Evolutionary conservation across 92 coral and sea anemone genomes (phyloP).

Genomic region (Isaurus tuberculatus): DNA sequence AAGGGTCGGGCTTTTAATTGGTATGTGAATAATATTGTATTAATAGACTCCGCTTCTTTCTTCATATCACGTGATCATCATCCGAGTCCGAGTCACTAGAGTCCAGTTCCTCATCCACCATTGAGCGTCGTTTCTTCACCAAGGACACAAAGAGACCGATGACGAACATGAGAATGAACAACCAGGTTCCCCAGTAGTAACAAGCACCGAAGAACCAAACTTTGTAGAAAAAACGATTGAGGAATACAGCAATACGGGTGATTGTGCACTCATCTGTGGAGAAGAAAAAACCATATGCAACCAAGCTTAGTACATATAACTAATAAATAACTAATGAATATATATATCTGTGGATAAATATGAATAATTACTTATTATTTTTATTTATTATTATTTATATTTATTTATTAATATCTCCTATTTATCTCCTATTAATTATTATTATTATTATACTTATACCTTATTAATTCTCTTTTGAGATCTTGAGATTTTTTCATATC

Average conservation of each 20-base stretch:
- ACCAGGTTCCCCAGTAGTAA: slow-evolving; percentile 99
- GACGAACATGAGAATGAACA: slow-evolving; percentile 75
- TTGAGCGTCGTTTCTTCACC: slow-evolving; percentile 84
- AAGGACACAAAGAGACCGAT: slow-evolving; percentile 85
- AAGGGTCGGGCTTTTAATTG: too few species aligned
- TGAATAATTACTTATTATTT: too few species aligned
- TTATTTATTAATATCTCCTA: too few species aligned
- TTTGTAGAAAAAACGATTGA: slow-evolving; percentile 95
- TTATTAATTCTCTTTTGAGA: too few species aligned
- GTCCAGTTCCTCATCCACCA: slow-evolving; percentile 88
- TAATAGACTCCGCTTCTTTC: not conserved
- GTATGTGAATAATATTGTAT: too few species aligned
- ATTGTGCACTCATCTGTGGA: slow-evolving; percentile 77
- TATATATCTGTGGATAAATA: not conserved
- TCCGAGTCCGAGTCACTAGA: slow-evolving; percentile 89
- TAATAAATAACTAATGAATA: too few species aligned
- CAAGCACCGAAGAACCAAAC: slow-evolving; percentile 99
- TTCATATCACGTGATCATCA: slow-evolving; percentile 61
- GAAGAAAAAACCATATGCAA: not conserved
- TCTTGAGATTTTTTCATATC: too few species aligned
- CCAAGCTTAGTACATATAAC: too few species aligned
- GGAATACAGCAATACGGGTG: slow-evolving; percentile 88
- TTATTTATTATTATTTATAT: too few species aligned
- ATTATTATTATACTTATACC: too few species aligned
- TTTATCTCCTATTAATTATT: too few species aligned